Evolutionary conservation across 2,888 invertebrate genomes (phyloP), one percentile per base, ranked within the genome.

Genomic region (Caenorhabditis sp.): DNA sequence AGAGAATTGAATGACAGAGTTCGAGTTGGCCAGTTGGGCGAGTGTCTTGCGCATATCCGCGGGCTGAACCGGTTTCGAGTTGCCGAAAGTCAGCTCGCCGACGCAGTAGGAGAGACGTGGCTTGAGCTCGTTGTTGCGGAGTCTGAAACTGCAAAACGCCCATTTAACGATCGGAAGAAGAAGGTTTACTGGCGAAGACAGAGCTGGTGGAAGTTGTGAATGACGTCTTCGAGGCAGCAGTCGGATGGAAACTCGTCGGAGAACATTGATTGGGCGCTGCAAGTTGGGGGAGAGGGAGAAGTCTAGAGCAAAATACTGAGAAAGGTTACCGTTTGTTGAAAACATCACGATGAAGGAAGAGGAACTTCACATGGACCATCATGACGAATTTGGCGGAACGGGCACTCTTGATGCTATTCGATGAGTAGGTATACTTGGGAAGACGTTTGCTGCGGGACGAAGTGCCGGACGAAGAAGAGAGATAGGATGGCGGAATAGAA

Each of bases 301-400:
- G 6, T 6, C 13, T 40, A 13, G n/a, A n/a, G n/a, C n/a, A n/a
- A n/a, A n/a, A n/a, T n/a, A 13, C 40, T 11, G 2, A 6, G 9
- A 2, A 40, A 40, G 13, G 24, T 26, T 9, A 79, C 79, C 60
- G 37, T 50, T 58, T 62, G 13, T 50, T 15, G 24, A 44, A 51
- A 35, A 51, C 28, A 22, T 80, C 72, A 5, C 20, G 22, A 40
- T 80, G 64, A 11, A 72, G 28, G 5, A 80, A 32, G 0, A 72
- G 24, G 40, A 80, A 72, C 18, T 80, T 72, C 15, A 80, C 71
- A 4, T 74, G 62, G 3, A 80, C 68, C 80, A 80, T 80, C 50
- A 55, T 69, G 2, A 71, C 32, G 32, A 20, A 64, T 20, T 72
- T 74, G 24, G 47, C 56, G 8, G 56, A 50, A 24, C 77, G 37